A percentile compares a stretch with the other conserved stretches of the same genome.
Evolutionary conservation across 2,888 invertebrate genomes (phyloP).

Genomic region (Megamerina dolium): DNA sequence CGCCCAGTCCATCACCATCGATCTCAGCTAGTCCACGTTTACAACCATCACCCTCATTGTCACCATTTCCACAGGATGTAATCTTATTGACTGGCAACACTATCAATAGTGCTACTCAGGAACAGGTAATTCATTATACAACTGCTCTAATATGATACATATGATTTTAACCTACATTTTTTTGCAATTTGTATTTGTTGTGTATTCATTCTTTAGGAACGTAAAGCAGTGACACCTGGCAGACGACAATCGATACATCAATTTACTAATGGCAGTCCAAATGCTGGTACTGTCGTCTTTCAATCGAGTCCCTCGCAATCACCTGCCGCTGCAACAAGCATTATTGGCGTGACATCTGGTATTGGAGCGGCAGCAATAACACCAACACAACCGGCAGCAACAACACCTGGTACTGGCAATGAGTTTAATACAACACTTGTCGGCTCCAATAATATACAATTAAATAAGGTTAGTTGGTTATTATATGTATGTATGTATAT

Average conservation of each 20-base stretch:
- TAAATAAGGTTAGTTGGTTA: slow-evolving; percentile 42
- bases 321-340: slow-evolving; percentile 47
- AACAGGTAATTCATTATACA: slow-evolving; percentile 37
- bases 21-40: slow-evolving; percentile 51
- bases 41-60: slow-evolving; percentile 50
- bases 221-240: slow-evolving; percentile 51
- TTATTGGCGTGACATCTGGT: slow-evolving; percentile 46
- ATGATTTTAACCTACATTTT: neutral
- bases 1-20: slow-evolving; percentile 51
- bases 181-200: slow-evolving; percentile 9
- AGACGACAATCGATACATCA: slow-evolving; percentile 50
- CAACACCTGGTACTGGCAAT: slow-evolving; percentile 40
- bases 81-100: slow-evolving; percentile 49
- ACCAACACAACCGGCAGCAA: no score
- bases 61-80: slow-evolving; percentile 51
- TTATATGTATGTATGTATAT: neutral
- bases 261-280: slow-evolving; percentile 48
- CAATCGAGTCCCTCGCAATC: slow-evolving; percentile 51
- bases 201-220: slow-evolving; percentile 35
- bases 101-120: slow-evolving; percentile 48
- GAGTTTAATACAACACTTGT: slow-evolving; percentile 51
- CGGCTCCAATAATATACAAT: slow-evolving; percentile 50
- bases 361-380: slow-evolving; percentile 26
- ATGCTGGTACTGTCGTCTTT: slow-evolving; percentile 49
- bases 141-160: neutral